phyloP scores from a whole-genome alignment of 2,888 invertebrate genomes.

The Trachelus troglodyta region DNA sequence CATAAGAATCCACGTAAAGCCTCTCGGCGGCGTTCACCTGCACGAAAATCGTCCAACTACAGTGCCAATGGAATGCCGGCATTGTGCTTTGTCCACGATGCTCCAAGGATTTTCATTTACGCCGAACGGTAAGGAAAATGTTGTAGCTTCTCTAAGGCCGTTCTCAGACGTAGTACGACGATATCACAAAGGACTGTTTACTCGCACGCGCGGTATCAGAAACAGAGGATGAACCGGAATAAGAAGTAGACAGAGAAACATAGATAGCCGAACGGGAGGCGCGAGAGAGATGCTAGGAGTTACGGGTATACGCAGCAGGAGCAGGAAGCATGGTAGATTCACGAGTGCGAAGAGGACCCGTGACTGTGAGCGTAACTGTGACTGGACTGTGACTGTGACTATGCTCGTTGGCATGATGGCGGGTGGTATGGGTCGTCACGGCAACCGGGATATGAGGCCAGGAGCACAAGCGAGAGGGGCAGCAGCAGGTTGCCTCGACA shows the following conservation, averaged over 20 bases:
- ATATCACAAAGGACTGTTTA: not conserved
- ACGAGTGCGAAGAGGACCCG: conserved; percentile 13
- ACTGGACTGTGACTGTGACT: conserved; percentile 28
- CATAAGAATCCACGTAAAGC: not conserved
- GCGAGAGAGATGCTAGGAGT: not conserved
- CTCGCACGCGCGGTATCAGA: not conserved
- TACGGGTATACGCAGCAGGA: conserved; percentile 7
- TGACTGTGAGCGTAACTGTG: conserved; percentile 30
- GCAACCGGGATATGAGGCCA: conserved; percentile 34
- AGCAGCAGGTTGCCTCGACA: conserved; percentile 1
- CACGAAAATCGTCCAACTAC: not conserved
- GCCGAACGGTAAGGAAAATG: not conserved
- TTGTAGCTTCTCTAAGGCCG: not conserved
- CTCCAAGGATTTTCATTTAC: not conserved
- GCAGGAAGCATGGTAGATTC: conserved; percentile 6
- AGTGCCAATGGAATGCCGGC: not conserved
- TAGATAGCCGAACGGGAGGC: not conserved
- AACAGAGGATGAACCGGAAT: not conserved
- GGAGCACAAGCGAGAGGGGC: conserved; percentile 10
- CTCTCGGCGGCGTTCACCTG: not conserved
- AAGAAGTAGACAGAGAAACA: not conserved
- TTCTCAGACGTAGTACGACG: not conserved
- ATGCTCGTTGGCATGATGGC: conserved; percentile 31
- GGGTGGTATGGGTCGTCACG: conserved; percentile 39
- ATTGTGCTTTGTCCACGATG: not conserved